Conservation (phyloP, 2,888 invertebrate genomes). For the Cataglyphis albicans region DNA sequence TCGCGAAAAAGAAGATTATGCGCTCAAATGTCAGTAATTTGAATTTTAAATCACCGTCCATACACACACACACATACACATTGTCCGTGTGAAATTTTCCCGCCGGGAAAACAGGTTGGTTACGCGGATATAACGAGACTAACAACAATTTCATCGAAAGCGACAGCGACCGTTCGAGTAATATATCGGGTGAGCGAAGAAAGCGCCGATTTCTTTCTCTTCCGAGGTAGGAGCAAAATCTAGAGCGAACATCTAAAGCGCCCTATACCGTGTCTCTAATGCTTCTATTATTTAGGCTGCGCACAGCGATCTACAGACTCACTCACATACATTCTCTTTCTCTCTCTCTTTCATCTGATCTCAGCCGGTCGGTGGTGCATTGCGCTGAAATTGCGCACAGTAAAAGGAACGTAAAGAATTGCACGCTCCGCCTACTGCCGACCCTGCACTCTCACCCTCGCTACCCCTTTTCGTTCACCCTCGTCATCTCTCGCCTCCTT, state of each 20-base stretch:
- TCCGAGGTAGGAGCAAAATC: background rate
- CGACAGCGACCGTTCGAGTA: background rate
- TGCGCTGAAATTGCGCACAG: slow-evolving; percentile 63
- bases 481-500: background rate
- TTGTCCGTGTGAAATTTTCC: background rate
- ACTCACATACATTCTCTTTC: background rate
- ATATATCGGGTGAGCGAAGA: background rate
- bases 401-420: slow-evolving; percentile 52
- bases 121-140: slow-evolving; percentile 28
- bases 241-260: background rate
- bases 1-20: slow-evolving; percentile 20
- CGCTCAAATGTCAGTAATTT: slow-evolving; percentile 38
- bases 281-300: slow-evolving; percentile 47
- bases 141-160: slow-evolving; percentile 12
- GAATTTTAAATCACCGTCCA: slow-evolving; percentile 27
- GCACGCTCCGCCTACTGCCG: slow-evolving; percentile 48
- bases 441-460: slow-evolving; percentile 19
- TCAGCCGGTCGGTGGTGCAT: slow-evolving; percentile 60
- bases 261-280: background rate
- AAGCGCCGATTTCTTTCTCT: background rate
- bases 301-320: slow-evolving; percentile 32
- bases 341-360: slow-evolving; percentile 27
- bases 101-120: background rate
- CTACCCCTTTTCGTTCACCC: slow-evolving; percentile 15
- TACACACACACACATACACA: no score